Evolutionary conservation across 2,888 invertebrate species (phyloP), one percentile per base, ranked within the genome.

Genomic region (Athalia cordata): DNA sequence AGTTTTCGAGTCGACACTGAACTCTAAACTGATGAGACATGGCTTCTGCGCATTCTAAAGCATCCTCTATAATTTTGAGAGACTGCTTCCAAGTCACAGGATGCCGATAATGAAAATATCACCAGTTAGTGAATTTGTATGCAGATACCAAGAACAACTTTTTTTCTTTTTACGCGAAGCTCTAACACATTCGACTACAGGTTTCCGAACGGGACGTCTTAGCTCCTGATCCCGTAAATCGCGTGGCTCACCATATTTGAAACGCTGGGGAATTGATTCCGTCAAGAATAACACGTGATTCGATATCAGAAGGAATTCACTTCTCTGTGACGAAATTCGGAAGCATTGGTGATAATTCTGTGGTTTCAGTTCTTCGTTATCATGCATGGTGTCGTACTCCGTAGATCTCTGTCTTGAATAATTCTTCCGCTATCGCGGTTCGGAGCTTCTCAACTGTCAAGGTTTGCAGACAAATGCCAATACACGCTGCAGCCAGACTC

Each of bases 1-100:
- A 75, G 50, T 75, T 75, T 49, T 64, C 13, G 9, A 49, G 62
- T 52, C 45, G 72, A 59, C 72, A 59, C 57, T 72, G 57, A 72
- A 72, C 72, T 59, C 72, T 47, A 13, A 57, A 72, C 59, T 57
- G 72, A 59, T 59, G 72, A 59, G 11, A 47, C 52, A 59, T 72
- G 43, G 72, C 45, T 59, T 55, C 13, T 13, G 57, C 47, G 59
- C 57, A n/a, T 43, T 72, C 47, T 47, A 59, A 59, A 57, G 70
- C n/a, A 45, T 52, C 45, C 8, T 45, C 3, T 59, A 6, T 47
- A 59, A 72, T 59, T 59, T 13, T 47, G 47, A 29, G 9, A 72
- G 7, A 9, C 52, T 11, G 5, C 29, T 68, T 9, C 29, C 43
- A 43, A n/a, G 43, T 55, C 55, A n/a, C 9, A 43, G 15, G 11